phyloP scores from a whole-genome alignment of 2,113 vertebrate genomes.

The Indicator maculatus region DNA sequence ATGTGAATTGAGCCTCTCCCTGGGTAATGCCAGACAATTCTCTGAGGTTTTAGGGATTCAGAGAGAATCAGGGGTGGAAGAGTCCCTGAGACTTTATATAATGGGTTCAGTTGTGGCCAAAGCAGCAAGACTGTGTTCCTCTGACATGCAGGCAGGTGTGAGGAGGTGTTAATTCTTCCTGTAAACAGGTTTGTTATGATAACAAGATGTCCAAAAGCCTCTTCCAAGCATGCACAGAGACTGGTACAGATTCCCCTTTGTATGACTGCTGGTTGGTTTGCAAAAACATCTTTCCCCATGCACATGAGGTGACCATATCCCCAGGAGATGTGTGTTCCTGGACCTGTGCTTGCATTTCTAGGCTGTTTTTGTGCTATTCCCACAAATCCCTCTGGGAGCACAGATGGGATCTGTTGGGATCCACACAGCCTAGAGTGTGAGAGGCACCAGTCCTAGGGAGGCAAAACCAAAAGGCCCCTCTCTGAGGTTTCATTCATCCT shows the following conservation, averaged over 20 bases:
- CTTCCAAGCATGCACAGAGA: background rate
- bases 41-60: background rate
- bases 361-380: background rate
- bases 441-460: background rate
- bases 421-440: background rate
- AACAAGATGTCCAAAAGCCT: constrained; percentile 12
- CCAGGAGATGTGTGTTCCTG: background rate
- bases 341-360: background rate
- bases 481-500: constrained; percentile 55
- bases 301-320: background rate
- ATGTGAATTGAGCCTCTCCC: too few species aligned
- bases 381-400: constrained; percentile 18
- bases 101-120: background rate
- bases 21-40: background rate
- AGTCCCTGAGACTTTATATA: background rate
- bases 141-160: background rate
- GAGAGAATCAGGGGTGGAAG: background rate
- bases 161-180: constrained; percentile 44
- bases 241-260: constrained; percentile 20
- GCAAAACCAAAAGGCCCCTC: background rate
- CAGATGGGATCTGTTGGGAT: constrained; percentile 18
- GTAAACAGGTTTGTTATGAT: constrained; percentile 9
- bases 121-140: background rate
- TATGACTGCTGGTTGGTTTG: background rate
- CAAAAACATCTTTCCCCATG: background rate